phyloP scores from a whole-genome alignment of 1,140 invertebrate genomes.

The Drosophila erecta region DNA sequence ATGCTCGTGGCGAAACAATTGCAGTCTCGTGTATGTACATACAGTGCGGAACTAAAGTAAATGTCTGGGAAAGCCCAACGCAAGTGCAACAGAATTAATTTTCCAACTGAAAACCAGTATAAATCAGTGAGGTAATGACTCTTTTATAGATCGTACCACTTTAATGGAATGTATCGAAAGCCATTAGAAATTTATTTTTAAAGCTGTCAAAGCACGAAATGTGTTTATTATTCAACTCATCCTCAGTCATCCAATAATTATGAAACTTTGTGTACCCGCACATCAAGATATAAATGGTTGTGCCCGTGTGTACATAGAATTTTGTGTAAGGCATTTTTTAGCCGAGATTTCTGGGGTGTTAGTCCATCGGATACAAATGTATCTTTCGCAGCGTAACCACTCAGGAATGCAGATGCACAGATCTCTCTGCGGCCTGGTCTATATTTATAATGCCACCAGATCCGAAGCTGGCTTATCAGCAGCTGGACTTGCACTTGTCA shows the following conservation, averaged over 20 bases:
- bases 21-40: constrained; percentile 37
- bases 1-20: constrained; percentile 51
- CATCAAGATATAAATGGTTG: neutral
- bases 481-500: constrained; percentile 44
- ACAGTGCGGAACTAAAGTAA: constrained; percentile 19
- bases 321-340: constrained; percentile 50
- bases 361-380: constrained; percentile 42
- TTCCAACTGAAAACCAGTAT: no score
- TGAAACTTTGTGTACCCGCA: constrained; percentile 39
- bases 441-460: constrained; percentile 29
- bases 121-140: neutral
- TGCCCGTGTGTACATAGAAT: constrained; percentile 38
- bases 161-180: neutral
- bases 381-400: constrained; percentile 44
- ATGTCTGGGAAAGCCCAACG: neutral
- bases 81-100: no score
- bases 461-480: constrained; percentile 33
- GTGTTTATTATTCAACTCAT: constrained; percentile 36
- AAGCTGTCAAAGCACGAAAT: constrained; percentile 38
- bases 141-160: neutral
- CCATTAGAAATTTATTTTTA: constrained; percentile 11
- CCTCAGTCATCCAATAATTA: constrained; percentile 15
- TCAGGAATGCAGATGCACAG: constrained; percentile 51
- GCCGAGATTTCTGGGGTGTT: constrained; percentile 35
- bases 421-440: constrained; percentile 31